These are phyloP conservation scores for Triplophysa yarkandensis DNA, from an alignment of 2,797 vertebrate species.

Conservation along the genomic window DNA sequence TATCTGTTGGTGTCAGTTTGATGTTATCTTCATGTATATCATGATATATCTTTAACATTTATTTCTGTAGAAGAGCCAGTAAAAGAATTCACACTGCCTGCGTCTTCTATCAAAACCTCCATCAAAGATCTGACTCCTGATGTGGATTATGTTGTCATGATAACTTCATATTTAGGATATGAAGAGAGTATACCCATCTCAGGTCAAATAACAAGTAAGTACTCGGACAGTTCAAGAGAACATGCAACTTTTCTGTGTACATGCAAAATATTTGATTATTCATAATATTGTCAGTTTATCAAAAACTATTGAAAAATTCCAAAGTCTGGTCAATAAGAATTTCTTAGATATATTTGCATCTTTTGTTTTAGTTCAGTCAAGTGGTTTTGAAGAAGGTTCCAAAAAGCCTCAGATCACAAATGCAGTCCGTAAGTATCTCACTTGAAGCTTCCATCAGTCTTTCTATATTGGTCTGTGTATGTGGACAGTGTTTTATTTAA, in stretches of 20 bases:
- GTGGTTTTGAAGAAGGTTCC: slow-evolving; percentile 57
- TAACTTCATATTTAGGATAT: slow-evolving; percentile 80
- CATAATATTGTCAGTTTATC: too few relatives aligned
- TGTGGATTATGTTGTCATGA: slow-evolving; percentile 85
- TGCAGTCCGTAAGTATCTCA: slow-evolving; percentile 72
- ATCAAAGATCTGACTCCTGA: slow-evolving; percentile 85
- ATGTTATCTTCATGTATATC: slow-evolving; percentile 34
- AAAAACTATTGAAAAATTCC: too few relatives aligned
- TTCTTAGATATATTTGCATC: neutral
- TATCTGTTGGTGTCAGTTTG: slow-evolving; percentile 22
- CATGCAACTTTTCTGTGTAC: neutral
- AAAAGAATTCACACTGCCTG: slow-evolving; percentile 85
- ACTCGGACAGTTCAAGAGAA: neutral
- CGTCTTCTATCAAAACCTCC: slow-evolving; percentile 82
- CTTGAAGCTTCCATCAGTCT: slow-evolving; percentile 42
- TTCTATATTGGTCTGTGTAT: slow-evolving; percentile 49
- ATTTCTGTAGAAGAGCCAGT: slow-evolving; percentile 79
- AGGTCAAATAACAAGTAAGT: slow-evolving; percentile 93
- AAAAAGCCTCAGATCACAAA: slow-evolving; percentile 64
- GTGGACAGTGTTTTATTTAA: too few relatives aligned
- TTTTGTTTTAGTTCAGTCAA: slow-evolving; percentile 72
- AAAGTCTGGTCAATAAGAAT: too few relatives aligned
- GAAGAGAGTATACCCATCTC: slow-evolving; percentile 89
- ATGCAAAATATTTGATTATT: neutral
- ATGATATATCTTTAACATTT: neutral